Evolutionary conservation across 2,797 vertebrate genomes (phyloP), one percentile per base, ranked within the genome.

Genomic region (Lacerta viridis): DNA sequence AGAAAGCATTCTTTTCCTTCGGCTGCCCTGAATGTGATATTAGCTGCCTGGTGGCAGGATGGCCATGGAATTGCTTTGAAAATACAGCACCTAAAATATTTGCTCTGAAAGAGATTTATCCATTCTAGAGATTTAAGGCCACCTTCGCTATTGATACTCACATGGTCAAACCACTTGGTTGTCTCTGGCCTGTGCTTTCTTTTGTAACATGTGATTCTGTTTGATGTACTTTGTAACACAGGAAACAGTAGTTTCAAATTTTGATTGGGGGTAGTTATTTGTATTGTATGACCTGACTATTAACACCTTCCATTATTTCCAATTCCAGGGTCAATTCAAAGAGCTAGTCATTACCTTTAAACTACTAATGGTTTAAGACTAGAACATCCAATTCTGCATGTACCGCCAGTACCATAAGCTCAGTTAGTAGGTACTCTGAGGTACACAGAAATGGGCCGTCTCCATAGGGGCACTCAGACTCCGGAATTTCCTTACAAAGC

Each of bases 61-160:
- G 55, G 10, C 50, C 41, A 81, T 64, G 86, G 80, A 85, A 87
- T 8, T 36, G 86, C 89, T 87, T 93, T 88, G 86, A 87, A 87
- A 91, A 81, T 13, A 79, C 10, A 92, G 71, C 36, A 59, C 69
- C 39, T 33, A 84, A 84, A 89, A 10, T 77, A 43, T 50, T 91
- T 77, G 1, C 76, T 90, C 87, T 91, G 85, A 90, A 90, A 93
- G n/a, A 2, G 4, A 33, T 43, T 76, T 71, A 64, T 27, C 76
- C 50, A 81, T 93, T 86, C 87, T 77, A 80, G 87, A 66, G 50
- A 84, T 0, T 55, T 84, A 75, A 18, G 39, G 25, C 13, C 15
- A 64, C 5, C 17, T 64, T 76, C 17, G 41, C 36, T 77, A 9
- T 9, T 43, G 33, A 61, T 27, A 2, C 20, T 72, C 50, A 84